Conservation (phyloP, 2,797 vertebrate species). For the Sylvia borin region DNA sequence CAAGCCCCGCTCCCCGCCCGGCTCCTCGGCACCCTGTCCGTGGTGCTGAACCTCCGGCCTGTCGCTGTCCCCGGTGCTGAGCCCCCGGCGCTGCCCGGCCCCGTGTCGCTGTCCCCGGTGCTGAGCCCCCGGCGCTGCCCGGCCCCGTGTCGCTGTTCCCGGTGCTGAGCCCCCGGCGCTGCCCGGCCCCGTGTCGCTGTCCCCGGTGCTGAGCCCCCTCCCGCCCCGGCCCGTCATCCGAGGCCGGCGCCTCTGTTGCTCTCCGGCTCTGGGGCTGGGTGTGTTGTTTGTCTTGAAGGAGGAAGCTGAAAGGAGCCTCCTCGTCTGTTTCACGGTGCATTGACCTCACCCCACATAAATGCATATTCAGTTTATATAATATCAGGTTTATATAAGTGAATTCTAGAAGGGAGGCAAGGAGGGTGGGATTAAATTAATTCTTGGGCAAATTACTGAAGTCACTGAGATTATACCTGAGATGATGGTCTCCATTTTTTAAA, state of each 20-base stretch:
- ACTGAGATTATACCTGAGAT: not conserved
- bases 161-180: not conserved
- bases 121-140: not conserved
- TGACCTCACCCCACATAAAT: not conserved
- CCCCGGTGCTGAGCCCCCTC: not conserved
- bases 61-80: not conserved
- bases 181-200: not conserved
- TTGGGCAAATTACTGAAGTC: not conserved
- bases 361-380: slow-evolving; percentile 27
- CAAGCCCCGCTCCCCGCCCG: not conserved
- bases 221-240: accelerated
- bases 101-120: not conserved
- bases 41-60: not conserved
- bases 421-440: not conserved
- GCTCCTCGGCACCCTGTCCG: not conserved
- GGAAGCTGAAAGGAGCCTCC: not conserved
- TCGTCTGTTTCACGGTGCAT: not conserved
- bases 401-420: not conserved
- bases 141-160: not conserved
- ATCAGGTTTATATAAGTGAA: slow-evolving; percentile 27
- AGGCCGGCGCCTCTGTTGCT: not conserved
- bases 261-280: not conserved
- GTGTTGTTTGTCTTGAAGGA: not conserved
- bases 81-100: not conserved
- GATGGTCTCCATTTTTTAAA: not conserved